Evolutionary conservation across 30 jellyfish, hydroid and myxozoan genomes (phyloP), one percentile per base, ranked within the genome.

Genomic region (Morbakka virulenta): DNA sequence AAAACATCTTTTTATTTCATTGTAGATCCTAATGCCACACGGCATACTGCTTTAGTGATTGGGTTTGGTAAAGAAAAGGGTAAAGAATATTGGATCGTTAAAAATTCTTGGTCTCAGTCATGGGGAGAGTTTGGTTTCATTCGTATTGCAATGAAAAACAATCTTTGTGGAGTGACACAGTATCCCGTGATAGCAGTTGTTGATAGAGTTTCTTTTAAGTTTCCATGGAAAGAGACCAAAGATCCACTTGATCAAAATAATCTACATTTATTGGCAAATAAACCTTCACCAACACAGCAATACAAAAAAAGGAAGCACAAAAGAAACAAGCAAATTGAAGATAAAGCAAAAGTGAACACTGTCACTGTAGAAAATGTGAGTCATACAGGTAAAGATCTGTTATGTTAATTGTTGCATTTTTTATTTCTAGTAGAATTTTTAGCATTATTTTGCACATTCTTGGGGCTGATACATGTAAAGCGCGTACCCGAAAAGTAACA

Each of bases 91-190:
- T 92, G 99, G 99, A 62, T 92, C 2, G 86, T 92, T 0, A 92
- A 92, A 51, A 92, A 92, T 86, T 92, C 99, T 0, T 92, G 99
- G 99, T 92, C 99, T 21, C 86, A 80, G 35, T 65, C 89, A 20
- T 92, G 99, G 99, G 99, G 99, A 50, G 99, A 92, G 50, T 79
- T 73, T 9, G 99, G 99, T 35, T 92, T 85, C 52, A 92, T 92
- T 28, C 74, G 82, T 20, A 82, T 92, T 48, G 93, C 99, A 31
- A 92, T 92, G 99, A 87, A 85, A 25, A 72, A 83, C 62, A 68
- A 92, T 48, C 51, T 82, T 57, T 92, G 99, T 77, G 99, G 99
- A 20, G 80, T 92, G 36, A 92, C 99, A 28, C 96, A 92, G 63
- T 36, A 89, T 24, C 99, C 99, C 1, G 94, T 92, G 0, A 95